Conservation (phyloP, 2,797 vertebrate species). For the Champsocephalus gunnari region DNA sequence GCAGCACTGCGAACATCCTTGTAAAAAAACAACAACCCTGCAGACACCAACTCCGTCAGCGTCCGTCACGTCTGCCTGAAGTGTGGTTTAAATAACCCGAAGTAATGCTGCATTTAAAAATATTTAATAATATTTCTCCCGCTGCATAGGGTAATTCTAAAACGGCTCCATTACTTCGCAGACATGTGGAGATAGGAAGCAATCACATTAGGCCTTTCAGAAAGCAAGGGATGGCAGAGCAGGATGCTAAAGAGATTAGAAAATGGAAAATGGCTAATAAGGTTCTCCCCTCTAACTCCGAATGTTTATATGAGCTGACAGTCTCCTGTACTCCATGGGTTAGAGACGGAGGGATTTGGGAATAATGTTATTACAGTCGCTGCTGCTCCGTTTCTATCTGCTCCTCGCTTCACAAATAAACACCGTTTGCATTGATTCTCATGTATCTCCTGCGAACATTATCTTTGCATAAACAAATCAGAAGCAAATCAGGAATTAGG, state of each 20-base stretch:
- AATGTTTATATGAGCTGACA: slow-evolving; percentile 46
- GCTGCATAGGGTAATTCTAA: slow-evolving; percentile 22
- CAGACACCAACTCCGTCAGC: background rate
- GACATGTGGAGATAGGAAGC: slow-evolving; percentile 34
- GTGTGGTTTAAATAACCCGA: slow-evolving; percentile 26
- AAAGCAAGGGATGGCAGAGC: slow-evolving; percentile 42
- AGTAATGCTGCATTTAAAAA: slow-evolving; percentile 24
- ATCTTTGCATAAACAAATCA: slow-evolving; percentile 42
- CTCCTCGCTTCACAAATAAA: slow-evolving; percentile 42
- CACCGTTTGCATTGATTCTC: slow-evolving; percentile 43
- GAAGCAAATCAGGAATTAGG: slow-evolving; percentile 32
- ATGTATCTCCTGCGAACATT: slow-evolving; percentile 22
- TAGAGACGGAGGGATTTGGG: slow-evolving; percentile 19
- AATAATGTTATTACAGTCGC: slow-evolving; percentile 49
- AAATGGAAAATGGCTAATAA: slow-evolving; percentile 58
- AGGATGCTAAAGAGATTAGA: slow-evolving; percentile 48
- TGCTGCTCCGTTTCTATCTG: slow-evolving; percentile 27
- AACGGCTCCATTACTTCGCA: slow-evolving; percentile 39
- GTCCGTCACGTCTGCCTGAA: slow-evolving; percentile 6
- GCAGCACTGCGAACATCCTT: background rate
- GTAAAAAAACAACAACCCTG: background rate
- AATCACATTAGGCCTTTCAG: slow-evolving; percentile 46
- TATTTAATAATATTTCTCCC: slow-evolving; percentile 7
- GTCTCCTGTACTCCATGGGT: slow-evolving; percentile 12
- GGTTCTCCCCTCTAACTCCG: slow-evolving; percentile 25